Conservation (phyloP, 2,113 vertebrate species). For the Microtus montanus region DNA sequence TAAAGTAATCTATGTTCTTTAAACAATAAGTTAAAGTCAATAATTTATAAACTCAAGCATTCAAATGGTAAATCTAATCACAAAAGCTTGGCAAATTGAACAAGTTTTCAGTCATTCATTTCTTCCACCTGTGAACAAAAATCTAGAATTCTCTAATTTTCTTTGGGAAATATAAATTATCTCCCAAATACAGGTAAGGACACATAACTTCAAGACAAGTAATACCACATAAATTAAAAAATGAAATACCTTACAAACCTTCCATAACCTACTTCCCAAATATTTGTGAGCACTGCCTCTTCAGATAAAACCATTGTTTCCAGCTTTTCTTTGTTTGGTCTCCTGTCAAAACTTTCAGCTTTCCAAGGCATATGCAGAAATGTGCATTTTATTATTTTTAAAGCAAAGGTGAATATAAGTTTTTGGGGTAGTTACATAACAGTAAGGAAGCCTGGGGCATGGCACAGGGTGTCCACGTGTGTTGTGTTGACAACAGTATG, state of each 20-base stretch:
- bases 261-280: constrained; percentile 12
- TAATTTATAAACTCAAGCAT: neutral
- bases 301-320: neutral
- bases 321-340: neutral
- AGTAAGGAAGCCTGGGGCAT: neutral
- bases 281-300: neutral
- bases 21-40: neutral
- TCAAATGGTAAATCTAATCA: neutral
- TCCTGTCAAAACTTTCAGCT: neutral
- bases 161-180: neutral
- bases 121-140: neutral
- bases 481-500: neutral
- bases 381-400: neutral
- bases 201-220: neutral
- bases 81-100: neutral
- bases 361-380: neutral
- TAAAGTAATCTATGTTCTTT: neutral
- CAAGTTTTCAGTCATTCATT: neutral
- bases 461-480: neutral
- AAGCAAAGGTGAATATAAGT: constrained; percentile 20
- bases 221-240: neutral
- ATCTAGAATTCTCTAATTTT: neutral
- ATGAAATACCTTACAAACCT: neutral
- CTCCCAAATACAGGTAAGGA: neutral
- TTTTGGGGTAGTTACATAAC: neutral